A percentile compares a stretch with the other conserved stretches of the same genome.
Conservation (phyloP, 2,113 vertebrate genomes). For the Caranx ignobilis region DNA sequence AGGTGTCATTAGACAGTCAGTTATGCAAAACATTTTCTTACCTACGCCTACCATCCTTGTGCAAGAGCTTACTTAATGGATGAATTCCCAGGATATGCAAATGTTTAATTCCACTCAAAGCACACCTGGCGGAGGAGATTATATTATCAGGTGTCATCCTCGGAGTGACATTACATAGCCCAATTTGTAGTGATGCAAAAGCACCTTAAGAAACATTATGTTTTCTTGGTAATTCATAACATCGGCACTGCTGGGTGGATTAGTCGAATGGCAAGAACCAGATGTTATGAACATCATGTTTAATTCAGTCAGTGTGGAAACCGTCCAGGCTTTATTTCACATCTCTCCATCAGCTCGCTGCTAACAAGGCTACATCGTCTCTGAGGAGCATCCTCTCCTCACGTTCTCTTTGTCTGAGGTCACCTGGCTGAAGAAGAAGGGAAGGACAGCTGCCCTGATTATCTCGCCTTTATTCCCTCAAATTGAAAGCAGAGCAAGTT, state of each 20-base stretch:
- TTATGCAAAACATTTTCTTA: not conserved
- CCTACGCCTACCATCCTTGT: not conserved
- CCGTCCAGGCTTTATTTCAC: not conserved
- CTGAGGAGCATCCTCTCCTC: not conserved
- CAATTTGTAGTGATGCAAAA: not conserved
- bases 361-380: not conserved
- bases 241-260: not conserved
- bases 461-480: conserved; percentile 2
- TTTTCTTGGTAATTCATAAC: not conserved
- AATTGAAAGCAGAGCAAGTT: conserved; percentile 36
- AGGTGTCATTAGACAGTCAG: conserved; percentile 31
- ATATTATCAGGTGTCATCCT: conserved; percentile 16
- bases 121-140: not conserved
- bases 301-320: not conserved
- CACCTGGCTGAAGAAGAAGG: conserved; percentile 8
- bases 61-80: not conserved
- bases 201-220: not conserved
- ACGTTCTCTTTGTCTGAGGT: not conserved
- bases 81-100: conserved; percentile 16
- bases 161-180: not conserved
- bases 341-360: conserved; percentile 5
- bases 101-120: conserved; percentile 30
- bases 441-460: not conserved
- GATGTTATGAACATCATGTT: not conserved
- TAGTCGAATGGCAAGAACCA: not conserved